Base-by-base conservation (phyloP, 2,888 invertebrate species). In the Agrochola lota region DNA sequence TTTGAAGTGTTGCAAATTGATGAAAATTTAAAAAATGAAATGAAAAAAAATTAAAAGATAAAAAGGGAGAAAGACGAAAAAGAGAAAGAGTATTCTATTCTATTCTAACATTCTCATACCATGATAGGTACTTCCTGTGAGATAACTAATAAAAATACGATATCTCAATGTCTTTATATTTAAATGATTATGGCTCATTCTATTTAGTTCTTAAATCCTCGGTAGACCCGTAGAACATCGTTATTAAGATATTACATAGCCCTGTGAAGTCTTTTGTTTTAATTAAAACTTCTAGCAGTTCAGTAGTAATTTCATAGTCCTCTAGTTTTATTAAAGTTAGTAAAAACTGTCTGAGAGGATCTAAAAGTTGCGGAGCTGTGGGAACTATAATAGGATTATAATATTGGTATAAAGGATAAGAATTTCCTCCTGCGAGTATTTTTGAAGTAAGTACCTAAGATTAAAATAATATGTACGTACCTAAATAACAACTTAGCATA, bases 281-380 rank as follows among this genome's bases (percentile, higher is more conserved):
- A 79, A 79, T 79, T 80, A 80, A 79, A 79, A 79, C 74, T 79
- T 80, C 26, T 2, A 77, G 30, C 26, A 40, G 59, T 30, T n/a
- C n/a, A 63, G 80, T 66, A 60, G 69, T 81, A 66, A 80, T 71
- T 74, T 49, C 79, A 74, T 68, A 68, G 67, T 63, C 57, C 40
- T 63, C 57, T 43, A 80, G 74, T 74, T 63, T 68, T 49, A 74
- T 79, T 40, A 74, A 81, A 63, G 76, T 81, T 75, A 57, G 55
- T 81, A 66, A 76, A 80, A 80, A 76, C 70, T 81, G 70, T 76
- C 77, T 76, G 77, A 67, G 70, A 66, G 69, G 60, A 70, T 80
- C 52, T 80, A 60, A 35, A 67, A 81, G 40, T 80, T 55, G 70
- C 35, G 15, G 57, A 17, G 59, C 59, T 66, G 76, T 55, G 59